Evolutionary conservation across 2,888 invertebrate genomes (phyloP), one percentile per base, ranked within the genome.

Genomic region (Leptinotarsa juncta): DNA sequence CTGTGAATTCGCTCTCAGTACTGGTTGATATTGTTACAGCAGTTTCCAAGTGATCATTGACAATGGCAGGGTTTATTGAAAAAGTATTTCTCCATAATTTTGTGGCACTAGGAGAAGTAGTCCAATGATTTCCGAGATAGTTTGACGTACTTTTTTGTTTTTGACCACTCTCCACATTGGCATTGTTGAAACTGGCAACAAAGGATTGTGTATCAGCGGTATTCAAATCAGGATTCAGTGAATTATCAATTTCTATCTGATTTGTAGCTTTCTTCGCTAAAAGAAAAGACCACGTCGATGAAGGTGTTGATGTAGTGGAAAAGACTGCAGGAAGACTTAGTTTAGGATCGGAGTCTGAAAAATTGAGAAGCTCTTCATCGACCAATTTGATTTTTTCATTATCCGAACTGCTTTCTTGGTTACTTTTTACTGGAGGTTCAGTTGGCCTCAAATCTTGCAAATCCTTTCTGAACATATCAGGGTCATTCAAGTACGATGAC

Each of bases 401-500:
- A 81, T 93, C 92, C 82, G 88, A 87, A 1, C 83, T 77, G 0
- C 85, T 82, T 71, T 84, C 78, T 70, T 80, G 85, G 85, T 72
- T 62, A 57, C 57, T 70, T 26, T 81, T 77, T 2, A 83, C 78
- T 20, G 93, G 90, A 0, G 94, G 95, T 81, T 94, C 94, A 0
- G 95, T 95, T 0, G 96, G 96, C 83, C 95, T 90, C 1, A 94
- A 93, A 79, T 94, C 93, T 10, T 94, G 93, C 23, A 96, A 86
- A 23, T 93, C 93, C 83, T 92, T 93, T 79, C 94, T 92, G 82
- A 96, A 96, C 70, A 92, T 92, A n/a, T 93, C 92, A 1, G 96
- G 96, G 86, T 96, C 94, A 86, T 95, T 93, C 4, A 96, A 89
- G 81, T 96, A 96, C 0, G 94, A 94, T 1, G 94, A 94, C 18